Evolutionary conservation across 2,888 invertebrate genomes (phyloP), one percentile per base, ranked within the genome.

Genomic region (Drosophila kambysellisi): DNA sequence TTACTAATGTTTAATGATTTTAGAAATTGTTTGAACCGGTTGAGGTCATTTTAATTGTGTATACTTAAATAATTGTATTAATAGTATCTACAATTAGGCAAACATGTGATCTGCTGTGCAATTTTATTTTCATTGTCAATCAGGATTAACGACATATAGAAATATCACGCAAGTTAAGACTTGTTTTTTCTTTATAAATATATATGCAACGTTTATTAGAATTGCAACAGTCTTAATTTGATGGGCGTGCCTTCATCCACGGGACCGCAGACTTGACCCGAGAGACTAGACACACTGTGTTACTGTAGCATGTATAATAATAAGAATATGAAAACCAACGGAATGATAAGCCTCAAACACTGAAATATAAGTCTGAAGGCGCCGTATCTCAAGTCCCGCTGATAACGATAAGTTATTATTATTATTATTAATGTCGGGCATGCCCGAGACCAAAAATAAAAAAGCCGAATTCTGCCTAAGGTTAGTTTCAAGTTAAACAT

Each of bases 381-480:
- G 76, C 62, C 81, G 39, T 78, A 80, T 78, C 78, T 71, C 76
- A 76, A 59, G 78, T 72, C 76, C 48, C 66, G 58, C 73, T 79
- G 82, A 81, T 82, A 82, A 65, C 82, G 79, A 81, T 81, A 81
- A 79, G 79, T 59, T 70, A 53, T 56, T 64, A 63, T 74, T 69
- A 65, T 46, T 60, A 67, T 73, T 61, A 50, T 53, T 60, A 61
- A 46, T 33, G 65, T 72, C 52, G 64, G 69, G 60, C 66, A 58
- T 58, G 74, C 57, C 79, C 64, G 25, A 30, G 20, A 12, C 9
- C 33, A 39, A 41, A 43, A 25, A 50, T 46, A 17, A 43, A 20
- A 43, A 43, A 20, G 3, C 54, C 12, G 11, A 65, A 30, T 59
- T 29, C 32, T 11, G 33, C 12, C 33, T 17, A 17, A 41, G 32